phyloP scores from a whole-genome alignment of 37 sponge, comb jelly and placozoan genomes.

The Chondrosia reniformis region DNA sequence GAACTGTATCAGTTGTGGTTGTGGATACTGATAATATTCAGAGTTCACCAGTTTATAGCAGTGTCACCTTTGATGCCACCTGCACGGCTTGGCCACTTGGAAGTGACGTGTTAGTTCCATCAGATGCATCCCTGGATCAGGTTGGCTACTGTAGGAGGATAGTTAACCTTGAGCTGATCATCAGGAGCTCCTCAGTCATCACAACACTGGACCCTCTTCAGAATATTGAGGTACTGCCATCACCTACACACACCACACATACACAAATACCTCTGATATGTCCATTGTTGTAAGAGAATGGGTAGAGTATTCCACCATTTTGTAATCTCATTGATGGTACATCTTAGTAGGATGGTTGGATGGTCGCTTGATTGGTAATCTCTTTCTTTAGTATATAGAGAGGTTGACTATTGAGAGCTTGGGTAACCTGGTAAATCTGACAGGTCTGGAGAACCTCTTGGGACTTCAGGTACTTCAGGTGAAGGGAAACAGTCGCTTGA shows the following conservation, averaged over 20 bases:
- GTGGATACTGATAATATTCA: not conserved
- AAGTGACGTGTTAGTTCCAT: not conserved
- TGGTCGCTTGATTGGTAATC: not conserved
- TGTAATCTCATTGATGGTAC: not conserved
- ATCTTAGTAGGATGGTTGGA: no score
- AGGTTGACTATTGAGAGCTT: slow-evolving; percentile 21
- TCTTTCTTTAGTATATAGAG: slow-evolving; percentile 27
- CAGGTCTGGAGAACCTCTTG: slow-evolving; percentile 58
- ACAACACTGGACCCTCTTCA: not conserved
- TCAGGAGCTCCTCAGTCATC: not conserved
- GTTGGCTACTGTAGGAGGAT: not conserved
- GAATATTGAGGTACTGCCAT: slow-evolving; percentile 1
- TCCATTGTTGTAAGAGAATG: not conserved
- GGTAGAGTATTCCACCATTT: not conserved
- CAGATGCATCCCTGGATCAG: not conserved
- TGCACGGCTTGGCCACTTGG: not conserved
- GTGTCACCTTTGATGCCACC: not conserved
- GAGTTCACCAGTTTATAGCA: not conserved
- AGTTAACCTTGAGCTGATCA: not conserved
- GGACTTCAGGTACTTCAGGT: slow-evolving; percentile 27
- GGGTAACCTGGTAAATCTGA: slow-evolving; percentile 1
- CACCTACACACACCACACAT: not conserved
- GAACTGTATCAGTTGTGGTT: not conserved
- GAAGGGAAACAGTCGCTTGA: slow-evolving; percentile 13
- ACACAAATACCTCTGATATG: not conserved